phyloP scores from a whole-genome alignment of 1,140 invertebrate species.

The Drosophila guanche region DNA sequence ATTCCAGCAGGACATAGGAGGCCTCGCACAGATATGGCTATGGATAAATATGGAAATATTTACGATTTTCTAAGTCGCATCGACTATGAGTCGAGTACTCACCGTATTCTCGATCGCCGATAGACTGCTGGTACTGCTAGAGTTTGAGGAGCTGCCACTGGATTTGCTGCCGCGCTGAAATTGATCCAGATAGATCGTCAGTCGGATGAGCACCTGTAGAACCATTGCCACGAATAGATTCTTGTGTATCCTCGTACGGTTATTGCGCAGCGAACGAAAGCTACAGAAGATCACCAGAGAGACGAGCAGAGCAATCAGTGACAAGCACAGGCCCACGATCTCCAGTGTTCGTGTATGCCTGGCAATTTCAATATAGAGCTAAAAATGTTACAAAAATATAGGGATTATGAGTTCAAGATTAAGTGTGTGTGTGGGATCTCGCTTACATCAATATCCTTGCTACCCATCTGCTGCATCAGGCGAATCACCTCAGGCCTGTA shows the following conservation, averaged over 20 bases:
- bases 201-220: constrained; percentile 92
- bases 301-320: constrained; percentile 89
- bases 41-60: background rate
- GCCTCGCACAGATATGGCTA: constrained; percentile 92
- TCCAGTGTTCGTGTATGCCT: constrained; percentile 90
- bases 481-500: constrained; percentile 89
- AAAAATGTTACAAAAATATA: background rate
- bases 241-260: constrained; percentile 94
- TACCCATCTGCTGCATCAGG: constrained; percentile 86
- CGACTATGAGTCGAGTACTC: constrained; percentile 81
- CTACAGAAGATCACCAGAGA: constrained; percentile 92
- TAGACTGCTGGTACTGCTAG: constrained; percentile 70
- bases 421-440: background rate
- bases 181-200: constrained; percentile 94
- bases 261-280: constrained; percentile 92
- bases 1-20: constrained; percentile 92
- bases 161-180: constrained; percentile 83
- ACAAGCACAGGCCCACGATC: constrained; percentile 91
- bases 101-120: constrained; percentile 92
- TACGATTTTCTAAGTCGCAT: background rate
- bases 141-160: constrained; percentile 25
- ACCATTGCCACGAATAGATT: constrained; percentile 94
- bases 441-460: constrained; percentile 79
- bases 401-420: background rate
- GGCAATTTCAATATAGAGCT: constrained; percentile 86